A percentile compares a stretch with the other conserved stretches of the same genome.
These are phyloP conservation scores for Gnathonemus longibarbis DNA, from an alignment of 2,113 vertebrate species.

Conservation along the genomic window DNA sequence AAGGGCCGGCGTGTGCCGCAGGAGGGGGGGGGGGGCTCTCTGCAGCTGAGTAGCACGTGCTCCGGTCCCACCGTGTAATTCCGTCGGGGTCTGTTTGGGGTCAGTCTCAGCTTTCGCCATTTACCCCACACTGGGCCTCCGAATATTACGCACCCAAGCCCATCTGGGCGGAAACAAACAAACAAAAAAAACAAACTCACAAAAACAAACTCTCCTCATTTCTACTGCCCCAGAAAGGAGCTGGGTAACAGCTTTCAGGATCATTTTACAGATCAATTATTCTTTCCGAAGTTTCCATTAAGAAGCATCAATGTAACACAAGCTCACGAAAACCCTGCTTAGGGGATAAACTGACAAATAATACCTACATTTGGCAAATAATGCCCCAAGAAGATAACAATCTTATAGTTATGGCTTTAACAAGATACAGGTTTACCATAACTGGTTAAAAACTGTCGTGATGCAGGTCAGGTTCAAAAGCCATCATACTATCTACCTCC, in stretches of 20 bases:
- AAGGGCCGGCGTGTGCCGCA: constrained; percentile 38
- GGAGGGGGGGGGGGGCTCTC: constrained; percentile 29
- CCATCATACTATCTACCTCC: background rate
- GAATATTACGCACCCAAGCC: background rate
- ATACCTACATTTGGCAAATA: background rate
- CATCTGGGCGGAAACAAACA: background rate
- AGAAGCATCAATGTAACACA: background rate
- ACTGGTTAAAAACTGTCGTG: background rate
- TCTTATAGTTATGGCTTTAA: background rate
- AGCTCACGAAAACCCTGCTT: background rate
- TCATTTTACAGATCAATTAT: background rate
- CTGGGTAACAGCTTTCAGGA: background rate
- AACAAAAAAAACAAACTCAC: background rate
- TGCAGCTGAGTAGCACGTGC: constrained; percentile 50
- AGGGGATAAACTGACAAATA: background rate
- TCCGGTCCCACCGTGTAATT: constrained; percentile 30
- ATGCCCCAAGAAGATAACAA: background rate
- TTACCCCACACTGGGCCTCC: background rate
- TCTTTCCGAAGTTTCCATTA: background rate
- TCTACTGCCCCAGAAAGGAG: background rate
- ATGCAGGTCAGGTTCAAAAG: background rate
- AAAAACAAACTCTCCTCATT: background rate
- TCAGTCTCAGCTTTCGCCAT: background rate
- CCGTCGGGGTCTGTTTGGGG: constrained; percentile 2
- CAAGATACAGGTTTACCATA: background rate